phyloP scores from a whole-genome alignment of 2,113 vertebrate species.

The Rallus limicola region DNA sequence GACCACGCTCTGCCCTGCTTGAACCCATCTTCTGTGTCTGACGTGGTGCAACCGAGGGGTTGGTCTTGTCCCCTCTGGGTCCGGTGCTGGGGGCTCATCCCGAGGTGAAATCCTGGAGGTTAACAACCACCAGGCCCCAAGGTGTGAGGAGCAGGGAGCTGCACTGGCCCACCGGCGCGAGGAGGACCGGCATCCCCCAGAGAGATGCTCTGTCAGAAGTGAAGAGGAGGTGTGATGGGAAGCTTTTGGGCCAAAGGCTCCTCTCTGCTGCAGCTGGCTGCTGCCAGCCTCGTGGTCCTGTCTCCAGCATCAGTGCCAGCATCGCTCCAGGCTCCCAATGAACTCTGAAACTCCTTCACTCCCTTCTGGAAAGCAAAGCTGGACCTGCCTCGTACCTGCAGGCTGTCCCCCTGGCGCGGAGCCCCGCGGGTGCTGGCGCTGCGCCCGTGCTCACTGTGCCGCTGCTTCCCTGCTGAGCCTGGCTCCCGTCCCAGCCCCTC shows the following conservation, averaged over 20 bases:
- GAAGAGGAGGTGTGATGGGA: accelerated
- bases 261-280: background rate
- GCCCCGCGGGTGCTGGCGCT: background rate
- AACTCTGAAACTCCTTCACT: background rate
- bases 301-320: background rate
- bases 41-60: background rate
- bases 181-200: accelerated
- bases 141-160: accelerated
- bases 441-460: background rate
- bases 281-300: background rate
- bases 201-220: background rate
- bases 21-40: background rate
- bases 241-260: background rate
- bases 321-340: background rate
- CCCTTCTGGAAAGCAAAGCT: background rate
- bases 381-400: background rate
- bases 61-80: background rate
- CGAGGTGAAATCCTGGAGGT: background rate
- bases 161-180: accelerated
- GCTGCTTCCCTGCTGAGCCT: background rate
- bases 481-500: background rate
- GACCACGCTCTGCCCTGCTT: background rate
- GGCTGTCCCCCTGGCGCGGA: accelerated
- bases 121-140: accelerated
- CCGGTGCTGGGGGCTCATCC: background rate